Base-by-base conservation (phyloP, 2,113 vertebrate species). In the Pontoporia blainvillei region DNA sequence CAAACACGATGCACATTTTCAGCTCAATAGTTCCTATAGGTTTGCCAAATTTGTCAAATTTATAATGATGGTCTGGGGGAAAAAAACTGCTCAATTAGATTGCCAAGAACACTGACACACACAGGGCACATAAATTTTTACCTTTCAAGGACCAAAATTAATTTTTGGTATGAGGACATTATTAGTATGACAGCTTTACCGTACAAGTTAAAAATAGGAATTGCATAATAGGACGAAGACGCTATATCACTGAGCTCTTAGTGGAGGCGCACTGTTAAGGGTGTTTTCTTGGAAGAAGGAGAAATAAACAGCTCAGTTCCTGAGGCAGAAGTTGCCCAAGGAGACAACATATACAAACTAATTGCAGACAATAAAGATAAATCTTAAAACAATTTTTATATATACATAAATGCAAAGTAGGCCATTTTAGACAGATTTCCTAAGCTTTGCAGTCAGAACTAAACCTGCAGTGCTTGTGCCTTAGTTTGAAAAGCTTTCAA, bases 131-230 rank as follows among this genome's bases (percentile, higher is more conserved):
- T 49, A 75, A 17, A 85, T 91, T 79, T 92, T 97, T 93, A 88
- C 82, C 82, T 97, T 96, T 82, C 72, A 93, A 93, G 49, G 23
- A 62, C 83, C 62, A 78, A 78, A 78, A 64, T 44, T 91, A 27
- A 46, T 57, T 86, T 83, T 52, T 34, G 18, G 46, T 91, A 62
- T 66, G 41, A 97, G 62, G 85, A 92, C 78, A 91, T 95, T 78
- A 89, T 52, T 75, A 76, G 71, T 67, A 17, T 14, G 67, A 90
- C 84, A 96, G 69, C 82, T 86, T 91, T 79, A 96, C 66, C 93
- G 52, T 62, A 90, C 10, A 69, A 59, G 66, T 90, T 97, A 97
- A 96, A 97, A 97, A 92, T 62, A 91, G 81, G 41, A 90, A 69
- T 72, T 81, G 66, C 36, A 34, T 23, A 88, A 84, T 25, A 82